Evolutionary conservation across 2,888 invertebrate genomes (phyloP), one percentile per base, ranked within the genome.

Genomic region (Acheta domesticus): DNA sequence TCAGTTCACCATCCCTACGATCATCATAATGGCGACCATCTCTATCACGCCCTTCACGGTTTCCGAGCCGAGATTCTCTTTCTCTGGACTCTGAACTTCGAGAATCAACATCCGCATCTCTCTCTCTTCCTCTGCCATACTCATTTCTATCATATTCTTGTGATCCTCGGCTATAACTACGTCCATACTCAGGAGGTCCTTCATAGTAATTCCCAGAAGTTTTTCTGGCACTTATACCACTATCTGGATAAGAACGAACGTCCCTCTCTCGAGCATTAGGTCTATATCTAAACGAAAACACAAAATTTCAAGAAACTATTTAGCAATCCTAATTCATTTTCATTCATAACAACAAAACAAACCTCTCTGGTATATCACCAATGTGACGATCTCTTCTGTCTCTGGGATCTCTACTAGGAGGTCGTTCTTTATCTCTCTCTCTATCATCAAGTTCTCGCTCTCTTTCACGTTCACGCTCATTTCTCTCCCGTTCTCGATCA

Each of bases 141-240:
- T 86, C 86, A 80, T 84, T 82, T 11, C 86, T 85, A 5, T 85
- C 84, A 78, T 83, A 83, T 23, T 86, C 86, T 84, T 86, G 85
- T 20, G 85, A 84, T 74, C 86, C 86, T 50, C 85, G 85, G 21
- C 84, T 83, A 82, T 86, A 86, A 76, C 86, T 84, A 12, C 87
- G 86, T 4, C 86, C 86, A 80, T 86, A 86, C 19, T 87, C 87
- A 75, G 80, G 48, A 48, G 73, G 36, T 14, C 77, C 80, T 62
- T 82, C 82, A 78, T 80, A 82, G 48, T 81, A 81, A 62, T 77
- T 49, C 11, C 80, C 77, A 78, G 79, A 78, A 11, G 73, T n/a
- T 23, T 79, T 79, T 20, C 78, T 77, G 62, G 12, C 48, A 77
- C 21, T 77, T 12, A 74, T 78, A 23, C 76, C 76, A 78, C 49